Evolutionary conservation across 1,140 invertebrate genomes (phyloP).

Genomic region (Ylistrum balloti): DNA sequence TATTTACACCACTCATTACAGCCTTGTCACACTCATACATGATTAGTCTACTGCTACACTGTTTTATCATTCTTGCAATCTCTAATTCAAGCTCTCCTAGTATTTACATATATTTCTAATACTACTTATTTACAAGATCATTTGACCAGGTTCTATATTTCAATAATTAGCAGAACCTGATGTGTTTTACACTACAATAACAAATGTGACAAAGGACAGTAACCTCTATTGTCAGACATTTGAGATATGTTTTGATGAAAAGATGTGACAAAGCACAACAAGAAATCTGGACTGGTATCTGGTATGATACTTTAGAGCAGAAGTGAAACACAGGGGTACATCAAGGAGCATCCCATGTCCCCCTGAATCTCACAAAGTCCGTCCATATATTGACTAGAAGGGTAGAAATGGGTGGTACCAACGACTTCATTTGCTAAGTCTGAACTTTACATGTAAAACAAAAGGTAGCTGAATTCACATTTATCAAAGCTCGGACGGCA

Average conservation of each 20-base stretch:
- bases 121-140: neutral
- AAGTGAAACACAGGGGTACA: neutral
- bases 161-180: no score
- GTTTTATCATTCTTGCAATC: neutral
- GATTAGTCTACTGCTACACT: neutral
- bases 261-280: no score
- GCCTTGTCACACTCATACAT: neutral
- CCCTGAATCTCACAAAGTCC: neutral
- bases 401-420: neutral
- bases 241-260: no score
- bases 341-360: neutral
- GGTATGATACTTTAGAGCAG: no score
- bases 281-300: no score
- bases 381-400: slow-evolving; percentile 26
- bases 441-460: slow-evolving; percentile 1
- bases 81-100: neutral
- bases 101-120: neutral
- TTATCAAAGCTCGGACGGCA: slow-evolving; percentile 1
- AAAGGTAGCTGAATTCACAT: neutral
- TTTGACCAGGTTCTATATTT: no score
- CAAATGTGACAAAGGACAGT: no score
- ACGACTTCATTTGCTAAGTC: neutral
- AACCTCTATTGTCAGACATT: no score
- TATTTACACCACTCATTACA: neutral
- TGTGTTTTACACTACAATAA: no score